These are phyloP conservation scores for Cettia cetti DNA, from an alignment of 2,113 vertebrate species.

Conservation along the genomic window DNA sequence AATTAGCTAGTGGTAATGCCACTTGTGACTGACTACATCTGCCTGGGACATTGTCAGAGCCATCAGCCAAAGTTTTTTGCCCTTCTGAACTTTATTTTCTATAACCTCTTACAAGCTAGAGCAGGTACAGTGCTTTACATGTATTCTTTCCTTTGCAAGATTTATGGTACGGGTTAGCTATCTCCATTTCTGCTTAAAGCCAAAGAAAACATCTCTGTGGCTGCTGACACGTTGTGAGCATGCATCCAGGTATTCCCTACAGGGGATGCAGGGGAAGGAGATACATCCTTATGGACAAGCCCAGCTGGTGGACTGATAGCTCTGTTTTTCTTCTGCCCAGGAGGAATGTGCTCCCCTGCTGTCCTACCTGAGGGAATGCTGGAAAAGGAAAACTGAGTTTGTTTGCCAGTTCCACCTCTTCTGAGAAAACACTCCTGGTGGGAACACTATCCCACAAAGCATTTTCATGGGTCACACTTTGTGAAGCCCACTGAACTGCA, in stretches of 20 bases:
- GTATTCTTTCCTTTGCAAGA: not conserved
- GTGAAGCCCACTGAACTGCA: not conserved
- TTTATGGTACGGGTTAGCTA: rapidly evolving
- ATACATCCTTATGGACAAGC: not conserved
- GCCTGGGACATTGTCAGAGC: not conserved
- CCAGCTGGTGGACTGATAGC: not conserved
- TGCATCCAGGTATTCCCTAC: not conserved
- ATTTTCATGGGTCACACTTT: not conserved
- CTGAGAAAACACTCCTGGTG: not conserved
- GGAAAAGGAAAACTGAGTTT: not conserved
- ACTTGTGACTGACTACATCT: not conserved
- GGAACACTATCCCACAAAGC: not conserved
- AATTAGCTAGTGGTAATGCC: not conserved
- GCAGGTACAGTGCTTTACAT: not conserved
- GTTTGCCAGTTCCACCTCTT: not conserved
- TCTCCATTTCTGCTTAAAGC: not conserved
- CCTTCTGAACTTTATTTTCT: not conserved
- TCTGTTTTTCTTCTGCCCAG: not conserved
- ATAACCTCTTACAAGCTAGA: not conserved
- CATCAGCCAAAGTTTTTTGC: not conserved
- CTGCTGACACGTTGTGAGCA: not conserved
- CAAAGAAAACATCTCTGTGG: not conserved
- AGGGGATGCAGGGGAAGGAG: not conserved
- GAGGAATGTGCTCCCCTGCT: not conserved
- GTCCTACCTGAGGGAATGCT: not conserved